Evolutionary conservation across 2,797 vertebrate genomes (phyloP).

Genomic region (Hydrophis major): DNA sequence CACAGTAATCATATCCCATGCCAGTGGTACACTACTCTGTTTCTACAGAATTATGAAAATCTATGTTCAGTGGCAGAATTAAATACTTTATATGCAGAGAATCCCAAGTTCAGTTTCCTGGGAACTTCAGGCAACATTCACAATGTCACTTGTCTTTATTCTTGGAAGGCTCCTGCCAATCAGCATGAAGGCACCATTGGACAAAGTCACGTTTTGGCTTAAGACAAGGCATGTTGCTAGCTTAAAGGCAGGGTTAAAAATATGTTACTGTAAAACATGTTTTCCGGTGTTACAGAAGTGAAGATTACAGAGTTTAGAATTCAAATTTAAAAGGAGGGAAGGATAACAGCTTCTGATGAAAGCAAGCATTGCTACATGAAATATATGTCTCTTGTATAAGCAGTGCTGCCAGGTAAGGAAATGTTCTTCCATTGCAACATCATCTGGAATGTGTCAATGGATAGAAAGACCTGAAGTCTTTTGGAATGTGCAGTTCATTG

Average conservation of each 20-base stretch:
- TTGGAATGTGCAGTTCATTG: conserved; percentile 46
- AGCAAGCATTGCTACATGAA: background rate
- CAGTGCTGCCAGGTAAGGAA: background rate
- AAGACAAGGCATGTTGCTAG: background rate
- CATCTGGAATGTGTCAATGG: background rate
- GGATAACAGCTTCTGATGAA: background rate
- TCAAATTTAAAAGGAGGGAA: background rate
- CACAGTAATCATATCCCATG: background rate
- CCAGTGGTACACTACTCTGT: background rate
- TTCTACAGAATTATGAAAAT: background rate
- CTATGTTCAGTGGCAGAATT: background rate
- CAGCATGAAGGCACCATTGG: background rate
- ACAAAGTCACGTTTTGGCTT: background rate
- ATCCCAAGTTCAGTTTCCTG: background rate
- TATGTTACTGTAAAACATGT: background rate
- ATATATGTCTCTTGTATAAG: background rate
- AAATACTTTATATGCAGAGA: background rate
- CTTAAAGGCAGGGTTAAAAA: background rate
- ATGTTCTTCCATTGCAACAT: background rate
- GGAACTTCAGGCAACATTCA: background rate
- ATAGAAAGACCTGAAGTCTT: background rate
- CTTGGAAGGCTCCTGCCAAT: background rate
- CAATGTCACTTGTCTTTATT: background rate
- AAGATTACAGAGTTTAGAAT: background rate
- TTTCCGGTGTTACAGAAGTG: background rate